Percentiles rank a stretch among this genome's conserved stretches.
phyloP scores from a whole-genome alignment of 2,888 invertebrate species.

The Tachina fera region DNA sequence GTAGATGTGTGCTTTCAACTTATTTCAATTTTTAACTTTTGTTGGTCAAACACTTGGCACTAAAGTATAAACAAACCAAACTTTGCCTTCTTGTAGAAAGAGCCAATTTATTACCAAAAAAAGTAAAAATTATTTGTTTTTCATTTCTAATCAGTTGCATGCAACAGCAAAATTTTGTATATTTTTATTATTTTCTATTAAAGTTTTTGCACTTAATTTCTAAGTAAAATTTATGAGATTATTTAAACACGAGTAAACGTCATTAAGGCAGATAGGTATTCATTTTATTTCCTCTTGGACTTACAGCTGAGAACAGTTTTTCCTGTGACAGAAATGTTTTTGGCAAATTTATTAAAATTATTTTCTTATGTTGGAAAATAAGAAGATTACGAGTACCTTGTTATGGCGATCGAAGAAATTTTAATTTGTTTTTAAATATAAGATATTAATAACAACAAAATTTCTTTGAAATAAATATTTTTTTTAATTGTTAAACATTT shows the following conservation, averaged over 20 bases:
- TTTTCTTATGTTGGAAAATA: constrained; percentile 4
- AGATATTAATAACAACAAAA: too few relatives aligned
- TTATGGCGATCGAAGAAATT: background rate
- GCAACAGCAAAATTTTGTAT: constrained; percentile 30
- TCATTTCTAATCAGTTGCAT: constrained; percentile 58
- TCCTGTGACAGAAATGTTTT: background rate
- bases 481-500: too few relatives aligned
- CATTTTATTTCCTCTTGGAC: constrained; percentile 16
- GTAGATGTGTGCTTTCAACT: too few relatives aligned
- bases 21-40: constrained; percentile 64
- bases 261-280: constrained; percentile 4
- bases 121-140: constrained; percentile 35
- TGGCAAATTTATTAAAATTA: constrained; percentile 2
- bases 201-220: constrained; percentile 66
- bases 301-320: constrained; percentile 10
- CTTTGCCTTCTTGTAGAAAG: background rate
- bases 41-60: constrained; percentile 58
- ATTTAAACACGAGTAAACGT: constrained; percentile 47
- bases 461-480: too few relatives aligned
- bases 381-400: background rate
- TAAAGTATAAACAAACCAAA: background rate
- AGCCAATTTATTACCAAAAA: constrained; percentile 1
- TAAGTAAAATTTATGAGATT: constrained; percentile 66
- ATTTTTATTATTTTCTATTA: constrained; percentile 22
- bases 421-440: too few relatives aligned